Percentiles rank a stretch among this genome's conserved stretches.
These are phyloP conservation scores for Montipora foliosa DNA, from an alignment of 64 coral and sea anemone genomes.

Conservation along the genomic window DNA sequence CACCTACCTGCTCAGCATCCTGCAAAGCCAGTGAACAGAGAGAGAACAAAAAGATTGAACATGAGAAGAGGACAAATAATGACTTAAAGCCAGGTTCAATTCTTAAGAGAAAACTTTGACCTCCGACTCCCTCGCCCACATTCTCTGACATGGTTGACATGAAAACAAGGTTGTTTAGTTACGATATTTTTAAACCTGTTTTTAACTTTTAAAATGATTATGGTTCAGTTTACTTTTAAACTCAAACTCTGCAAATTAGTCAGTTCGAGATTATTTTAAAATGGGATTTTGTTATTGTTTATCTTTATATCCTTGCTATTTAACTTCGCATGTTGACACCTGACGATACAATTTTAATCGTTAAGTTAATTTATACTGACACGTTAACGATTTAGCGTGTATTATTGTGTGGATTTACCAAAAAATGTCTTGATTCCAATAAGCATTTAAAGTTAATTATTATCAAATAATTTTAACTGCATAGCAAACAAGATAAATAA, in stretches of 20 bases:
- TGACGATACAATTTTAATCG: background rate
- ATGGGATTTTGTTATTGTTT: background rate
- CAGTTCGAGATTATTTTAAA: too few relatives aligned
- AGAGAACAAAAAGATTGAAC: slow-evolving; percentile 6
- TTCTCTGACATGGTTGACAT: background rate
- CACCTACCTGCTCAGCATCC: slow-evolving; percentile 36
- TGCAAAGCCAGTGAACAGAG: background rate
- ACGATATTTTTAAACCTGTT: background rate
- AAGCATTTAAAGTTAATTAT: too few relatives aligned
- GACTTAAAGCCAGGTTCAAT: background rate
- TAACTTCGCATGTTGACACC: background rate
- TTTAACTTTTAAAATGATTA: background rate
- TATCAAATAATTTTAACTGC: too few relatives aligned
- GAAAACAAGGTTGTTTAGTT: background rate
- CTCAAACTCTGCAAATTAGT: too few relatives aligned
- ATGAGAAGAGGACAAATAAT: background rate
- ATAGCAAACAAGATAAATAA: too few relatives aligned
- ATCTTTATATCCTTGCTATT: background rate
- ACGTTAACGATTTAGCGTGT: background rate
- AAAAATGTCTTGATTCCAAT: too few relatives aligned
- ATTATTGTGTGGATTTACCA: background rate
- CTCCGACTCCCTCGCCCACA: background rate
- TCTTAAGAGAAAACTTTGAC: background rate
- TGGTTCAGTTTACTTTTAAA: too few relatives aligned
- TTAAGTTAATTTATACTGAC: background rate